phyloP scores from a whole-genome alignment of 2,113 vertebrate species.

The Clinocottus analis region DNA sequence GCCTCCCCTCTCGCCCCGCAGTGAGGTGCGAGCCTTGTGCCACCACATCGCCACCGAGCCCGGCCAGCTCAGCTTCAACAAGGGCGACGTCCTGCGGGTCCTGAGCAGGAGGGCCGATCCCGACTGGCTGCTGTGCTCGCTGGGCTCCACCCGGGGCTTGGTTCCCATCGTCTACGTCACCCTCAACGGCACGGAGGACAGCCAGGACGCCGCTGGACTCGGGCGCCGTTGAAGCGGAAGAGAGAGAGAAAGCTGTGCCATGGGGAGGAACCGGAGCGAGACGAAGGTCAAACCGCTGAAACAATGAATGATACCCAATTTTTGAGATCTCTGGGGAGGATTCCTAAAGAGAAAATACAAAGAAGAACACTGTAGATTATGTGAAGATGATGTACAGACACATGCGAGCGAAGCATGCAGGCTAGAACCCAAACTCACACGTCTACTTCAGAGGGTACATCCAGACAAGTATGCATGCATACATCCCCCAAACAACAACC shows the following conservation, averaged over 20 bases:
- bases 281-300: background rate
- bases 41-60: slow-evolving; percentile 92
- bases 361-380: slow-evolving; percentile 13
- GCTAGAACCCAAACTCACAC: slow-evolving; percentile 38
- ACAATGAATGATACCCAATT: background rate
- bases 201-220: slow-evolving; percentile 51
- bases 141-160: slow-evolving; percentile 84
- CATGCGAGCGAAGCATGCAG: slow-evolving; percentile 56
- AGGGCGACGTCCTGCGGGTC: slow-evolving; percentile 89
- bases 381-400: slow-evolving; percentile 29
- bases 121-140: slow-evolving; percentile 91
- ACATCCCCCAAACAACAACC: slow-evolving; percentile 33
- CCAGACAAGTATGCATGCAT: slow-evolving; percentile 58
- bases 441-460: slow-evolving; percentile 19
- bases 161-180: slow-evolving; percentile 93
- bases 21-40: slow-evolving; percentile 91
- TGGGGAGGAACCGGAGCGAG: too few relatives aligned
- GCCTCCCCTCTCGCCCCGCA: slow-evolving; percentile 64
- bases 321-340: background rate
- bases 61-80: slow-evolving; percentile 94
- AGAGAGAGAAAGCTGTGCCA: too few relatives aligned
- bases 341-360: background rate
- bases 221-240: slow-evolving; percentile 28
- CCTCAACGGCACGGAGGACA: slow-evolving; percentile 74
- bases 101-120: slow-evolving; percentile 83